phyloP scores from a whole-genome alignment of 1,140 invertebrate species.

The Vollenhovia emeryi region DNA sequence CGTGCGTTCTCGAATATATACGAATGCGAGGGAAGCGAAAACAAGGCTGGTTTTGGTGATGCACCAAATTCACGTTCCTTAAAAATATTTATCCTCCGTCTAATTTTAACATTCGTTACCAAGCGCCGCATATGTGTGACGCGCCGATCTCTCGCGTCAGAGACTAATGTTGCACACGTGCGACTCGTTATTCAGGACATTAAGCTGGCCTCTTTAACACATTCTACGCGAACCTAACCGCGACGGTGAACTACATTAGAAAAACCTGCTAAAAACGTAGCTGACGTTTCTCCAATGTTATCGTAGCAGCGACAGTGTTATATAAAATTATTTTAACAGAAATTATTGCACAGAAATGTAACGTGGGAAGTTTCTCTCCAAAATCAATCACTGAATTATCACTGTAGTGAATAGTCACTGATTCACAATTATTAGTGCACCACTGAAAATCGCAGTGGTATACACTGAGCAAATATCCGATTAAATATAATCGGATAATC shows the following conservation, averaged over 20 bases:
- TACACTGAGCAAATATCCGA: too few species aligned
- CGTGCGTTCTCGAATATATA: not conserved
- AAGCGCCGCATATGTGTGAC: not conserved
- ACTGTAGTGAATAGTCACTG: too few species aligned
- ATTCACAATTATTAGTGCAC: too few species aligned
- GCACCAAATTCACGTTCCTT: not conserved
- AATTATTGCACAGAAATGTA: too few species aligned
- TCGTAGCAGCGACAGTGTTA: not conserved
- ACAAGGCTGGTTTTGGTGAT: not conserved
- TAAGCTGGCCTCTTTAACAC: not conserved
- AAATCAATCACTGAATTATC: too few species aligned
- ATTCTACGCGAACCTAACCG: not conserved
- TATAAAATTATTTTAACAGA: not conserved
- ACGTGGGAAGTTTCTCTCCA: too few species aligned
- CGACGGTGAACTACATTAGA: not conserved
- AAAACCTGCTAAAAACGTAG: not conserved
- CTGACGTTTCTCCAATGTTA: not conserved
- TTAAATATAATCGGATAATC: too few species aligned
- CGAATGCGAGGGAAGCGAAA: not conserved
- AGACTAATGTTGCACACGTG: not conserved
- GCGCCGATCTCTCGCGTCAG: not conserved
- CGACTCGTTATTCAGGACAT: not conserved
- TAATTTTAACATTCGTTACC: slow-evolving; percentile 17
- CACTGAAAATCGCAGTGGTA: too few species aligned
- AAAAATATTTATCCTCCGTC: slow-evolving; percentile 7